Base-by-base conservation (phyloP, 2,888 invertebrate genomes). In the Lasiommata megera region DNA sequence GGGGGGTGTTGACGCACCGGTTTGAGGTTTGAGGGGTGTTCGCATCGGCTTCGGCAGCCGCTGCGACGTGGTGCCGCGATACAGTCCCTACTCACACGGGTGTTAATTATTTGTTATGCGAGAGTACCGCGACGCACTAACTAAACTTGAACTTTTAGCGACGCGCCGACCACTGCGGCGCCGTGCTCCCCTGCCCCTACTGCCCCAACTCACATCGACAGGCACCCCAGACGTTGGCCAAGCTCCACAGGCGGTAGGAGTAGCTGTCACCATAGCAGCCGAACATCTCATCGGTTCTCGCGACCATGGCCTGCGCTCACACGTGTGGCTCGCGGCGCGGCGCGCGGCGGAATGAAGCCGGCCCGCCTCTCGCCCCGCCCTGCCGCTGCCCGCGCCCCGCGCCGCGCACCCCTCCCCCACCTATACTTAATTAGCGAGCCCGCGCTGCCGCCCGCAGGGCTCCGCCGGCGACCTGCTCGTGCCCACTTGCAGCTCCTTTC, bases 251-350 rank as follows among this genome's bases (percentile, higher is more conserved):
- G 85, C 94, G 93, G 91, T 94, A 94, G 84, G 94, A 94, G 91
- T 94, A 94, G 92, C 94, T 94, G 91, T 94, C 94, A 88, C 89
- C 89, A 92, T 93, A 93, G 91, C 93, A 93, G 83, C 93, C 93
- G 92, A 93, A 94, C 94, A 94, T 94, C 92, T 92, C 94, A 92
- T 93, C 92, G 91, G 93, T 94, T 93, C 94, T 94, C 93, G 95
- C 95, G 94, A 95, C 95, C 93, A 94, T 94, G 93, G 93, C 94
- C 94, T 94, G 93, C 91, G 87, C 89, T 84, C 84, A 81, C 82
- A 61, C 65, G 88, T 84, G 83, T 77, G 76, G 67, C 71, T 69
- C 65, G 79, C 73, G 74, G 79, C 84, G 84, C 85, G 88, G 84
- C 84, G 88, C 91, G 89, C 87, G 85, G 90, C 84, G 84, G 86